Evolutionary conservation across 2,888 invertebrate species (phyloP), one percentile per base, ranked within the genome.

Genomic region (Baronia brevicornis): DNA sequence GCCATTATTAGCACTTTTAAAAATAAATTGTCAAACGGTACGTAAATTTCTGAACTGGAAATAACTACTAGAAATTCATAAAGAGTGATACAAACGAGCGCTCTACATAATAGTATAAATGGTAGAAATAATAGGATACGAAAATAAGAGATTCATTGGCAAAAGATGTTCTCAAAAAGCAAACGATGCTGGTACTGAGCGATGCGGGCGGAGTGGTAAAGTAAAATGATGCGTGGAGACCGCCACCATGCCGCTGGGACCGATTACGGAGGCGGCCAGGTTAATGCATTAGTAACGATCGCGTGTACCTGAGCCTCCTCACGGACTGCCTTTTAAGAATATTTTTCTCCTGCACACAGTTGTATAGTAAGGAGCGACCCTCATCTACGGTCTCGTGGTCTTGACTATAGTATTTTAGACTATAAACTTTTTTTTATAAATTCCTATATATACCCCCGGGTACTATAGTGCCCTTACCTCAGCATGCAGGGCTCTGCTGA

Each of bases 231-330:
- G 60, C 51, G 58, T 44, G 46, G 49, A 48, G 64, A 64, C 37
- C 56, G 41, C 38, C 44, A 41, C 20, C 35, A 30, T 30, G 39
- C 54, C 73, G 66, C 23, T 41, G 85, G 84, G 86, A 84, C 59
- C 84, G 77, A 78, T 86, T 86, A 82, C 67, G 59, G 59, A 64
- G 67, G 71, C 68, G 66, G 64, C 65, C 72, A 60, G 69, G 70
- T 78, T 85, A 84, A 87, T 87, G 86, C 86, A 87, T 87, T 86
- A 87, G 80, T 87, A 86, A 87, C 85, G 84, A 72, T 77, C 65
- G 70, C 74, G 75, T 80, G 70, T 54, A 58, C 53, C 46, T 33
- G 36, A 38, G 39, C 40, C 50, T 44, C 49, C 58, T 55, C 52
- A 60, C 54, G 67, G 68, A 51, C 55, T 58, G 52, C 63, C 69